These are phyloP conservation scores for Hippoglossus hippoglossus DNA, from an alignment of 2,797 vertebrate species.

Conservation along the genomic window DNA sequence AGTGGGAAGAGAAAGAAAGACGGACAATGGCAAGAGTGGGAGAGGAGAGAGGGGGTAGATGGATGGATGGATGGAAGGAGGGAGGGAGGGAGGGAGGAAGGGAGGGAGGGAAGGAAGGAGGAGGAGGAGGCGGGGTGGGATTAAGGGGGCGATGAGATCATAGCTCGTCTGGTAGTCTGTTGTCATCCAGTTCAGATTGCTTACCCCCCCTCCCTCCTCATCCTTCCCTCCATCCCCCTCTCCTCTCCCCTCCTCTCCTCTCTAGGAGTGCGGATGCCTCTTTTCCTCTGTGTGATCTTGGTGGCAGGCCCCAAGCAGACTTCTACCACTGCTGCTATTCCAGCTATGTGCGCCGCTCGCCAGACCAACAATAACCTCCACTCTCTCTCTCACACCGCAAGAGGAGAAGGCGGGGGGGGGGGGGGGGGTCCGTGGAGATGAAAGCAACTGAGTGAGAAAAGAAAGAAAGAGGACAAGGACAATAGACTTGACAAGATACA, in stretches of 20 bases:
- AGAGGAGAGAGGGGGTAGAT: conserved; percentile 64
- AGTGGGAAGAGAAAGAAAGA: conserved; percentile 71
- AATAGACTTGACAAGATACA: conserved; percentile 24
- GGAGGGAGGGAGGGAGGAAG: conserved; percentile 1
- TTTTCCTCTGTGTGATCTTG: conserved; percentile 75
- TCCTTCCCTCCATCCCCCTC: conserved; percentile 18
- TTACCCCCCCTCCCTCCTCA: conserved; percentile 41
- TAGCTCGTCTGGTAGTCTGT: conserved; percentile 87
- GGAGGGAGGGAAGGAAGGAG: conserved; percentile 9
- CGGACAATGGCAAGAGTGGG: conserved; percentile 74
- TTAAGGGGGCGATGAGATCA: conserved; percentile 85
- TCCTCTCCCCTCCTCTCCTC: conserved; percentile 34
- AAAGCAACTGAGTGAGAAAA: conserved; percentile 30
- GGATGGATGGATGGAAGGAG: conserved; percentile 53
- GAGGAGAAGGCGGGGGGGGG: conserved; percentile 1
- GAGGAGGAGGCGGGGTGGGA: conserved; percentile 46
- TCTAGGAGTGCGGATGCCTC: conserved; percentile 71
- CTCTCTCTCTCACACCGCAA: conserved; percentile 19
- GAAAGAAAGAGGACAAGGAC: conserved; percentile 21
- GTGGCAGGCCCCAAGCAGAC: conserved; percentile 68
- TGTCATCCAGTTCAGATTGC: conserved; percentile 88
- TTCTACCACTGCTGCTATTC: conserved; percentile 74
- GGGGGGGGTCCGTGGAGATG: conserved; percentile 12
- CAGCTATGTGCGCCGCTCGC: conserved; percentile 63
- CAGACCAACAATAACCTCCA: conserved; percentile 61